Conservation (phyloP, 2,113 vertebrate species). For the Progne subis region DNA sequence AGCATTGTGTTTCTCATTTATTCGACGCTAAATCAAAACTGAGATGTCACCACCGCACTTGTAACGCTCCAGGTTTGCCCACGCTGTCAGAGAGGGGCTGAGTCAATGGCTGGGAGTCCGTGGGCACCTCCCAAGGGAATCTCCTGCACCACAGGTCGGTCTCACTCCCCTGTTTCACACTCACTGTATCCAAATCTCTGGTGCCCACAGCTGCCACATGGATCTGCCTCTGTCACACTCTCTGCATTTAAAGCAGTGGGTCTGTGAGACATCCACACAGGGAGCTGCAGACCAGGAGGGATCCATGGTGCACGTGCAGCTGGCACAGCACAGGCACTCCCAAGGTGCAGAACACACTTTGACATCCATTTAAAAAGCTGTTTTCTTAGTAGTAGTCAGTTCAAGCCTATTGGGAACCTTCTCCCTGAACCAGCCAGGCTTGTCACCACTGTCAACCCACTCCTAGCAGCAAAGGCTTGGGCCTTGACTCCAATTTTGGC, state of each 20-base stretch:
- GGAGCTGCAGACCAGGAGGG: background rate
- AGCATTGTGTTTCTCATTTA: background rate
- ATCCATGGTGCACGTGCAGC: background rate
- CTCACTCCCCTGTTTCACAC: background rate
- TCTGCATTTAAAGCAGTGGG: background rate
- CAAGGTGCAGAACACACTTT: background rate
- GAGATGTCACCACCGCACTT: background rate
- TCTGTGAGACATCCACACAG: background rate
- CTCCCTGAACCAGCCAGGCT: background rate
- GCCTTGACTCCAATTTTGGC: background rate
- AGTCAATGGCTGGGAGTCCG: background rate
- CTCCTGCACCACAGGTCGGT: accelerated
- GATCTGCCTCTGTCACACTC: background rate
- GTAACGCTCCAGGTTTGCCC: background rate
- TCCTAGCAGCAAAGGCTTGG: background rate
- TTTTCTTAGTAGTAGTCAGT: background rate
- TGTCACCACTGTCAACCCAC: background rate
- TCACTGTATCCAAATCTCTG: background rate
- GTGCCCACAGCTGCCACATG: accelerated
- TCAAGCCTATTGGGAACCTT: background rate
- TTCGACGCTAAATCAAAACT: background rate
- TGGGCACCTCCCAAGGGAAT: background rate
- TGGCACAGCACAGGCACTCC: background rate
- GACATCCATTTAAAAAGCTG: background rate
- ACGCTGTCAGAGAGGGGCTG: background rate